Evolutionary conservation across 2,113 vertebrate species (phyloP), one percentile per base, ranked within the genome.

Genomic region (Ptilorrhoa leucosticta): DNA sequence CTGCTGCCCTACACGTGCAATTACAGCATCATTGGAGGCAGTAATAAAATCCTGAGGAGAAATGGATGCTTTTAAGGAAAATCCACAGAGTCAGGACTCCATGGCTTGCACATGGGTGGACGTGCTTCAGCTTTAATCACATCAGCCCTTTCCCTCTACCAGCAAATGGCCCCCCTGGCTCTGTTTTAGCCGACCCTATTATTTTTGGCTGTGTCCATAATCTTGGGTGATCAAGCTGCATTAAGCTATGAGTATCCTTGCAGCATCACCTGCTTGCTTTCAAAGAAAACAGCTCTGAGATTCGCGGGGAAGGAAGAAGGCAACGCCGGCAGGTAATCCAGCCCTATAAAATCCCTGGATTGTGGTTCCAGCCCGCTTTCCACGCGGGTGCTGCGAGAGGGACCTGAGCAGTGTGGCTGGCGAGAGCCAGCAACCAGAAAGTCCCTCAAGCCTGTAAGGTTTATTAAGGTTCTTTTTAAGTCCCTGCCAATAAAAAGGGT

Each of bases 401-500:
- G 80, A 83, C 1, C 18, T 0, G 42, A 94, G 92, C 83, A 10
- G 40, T 9, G 69, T 5, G 69, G 88, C 77, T 92, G 90, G 80
- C 90, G 76, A 82, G 83, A 89, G 86, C 72, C 93, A 92, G 92
- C 57, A 92, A 95, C 88, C 86, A 92, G 42, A 50, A 78, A 35
- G 83, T 95, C 90, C 80, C 92, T 40, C 72, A 96, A 89, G 88
- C 72, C 94, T 93, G 31, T 73, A 81, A 94, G 90, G 92, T 90
- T 96, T 92, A 95, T 97, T 96, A 94, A 84, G 69, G n/a, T n/a
- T 96, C 92, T 82, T 96, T 96, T 97, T 2, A 96, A 92, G 86
- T 82, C 76, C 30, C 40, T 95, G 96, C 96, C 96, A 95, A 96
- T 83, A 91, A 92, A 97, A 97, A 96, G 96, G 96, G 94, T 90